Percentiles rank a stretch among this genome's conserved stretches.
These are phyloP conservation scores for Neosilurus hyrtlii DNA, from an alignment of 2,797 vertebrate genomes.

Conservation along the genomic window DNA sequence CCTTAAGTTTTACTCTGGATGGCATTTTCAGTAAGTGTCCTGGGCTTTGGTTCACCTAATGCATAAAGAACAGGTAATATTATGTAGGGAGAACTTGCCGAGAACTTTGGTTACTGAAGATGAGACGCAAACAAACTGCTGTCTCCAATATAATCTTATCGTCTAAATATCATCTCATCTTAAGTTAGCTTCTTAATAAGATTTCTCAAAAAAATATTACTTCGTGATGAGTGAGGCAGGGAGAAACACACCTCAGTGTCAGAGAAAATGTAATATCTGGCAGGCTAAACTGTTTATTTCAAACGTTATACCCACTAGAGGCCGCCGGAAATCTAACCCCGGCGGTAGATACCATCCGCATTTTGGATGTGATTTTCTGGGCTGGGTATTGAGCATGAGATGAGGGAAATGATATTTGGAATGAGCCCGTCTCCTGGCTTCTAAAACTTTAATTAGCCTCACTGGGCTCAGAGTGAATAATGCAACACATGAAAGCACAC, in stretches of 20 bases:
- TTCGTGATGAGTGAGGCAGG: conserved; percentile 47
- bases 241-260: conserved; percentile 43
- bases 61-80: conserved; percentile 28
- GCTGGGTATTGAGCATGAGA: conserved; percentile 52
- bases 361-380: conserved; percentile 52
- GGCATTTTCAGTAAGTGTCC: conserved; percentile 7
- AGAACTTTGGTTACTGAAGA: conserved; percentile 36
- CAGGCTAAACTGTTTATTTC: conserved; percentile 59
- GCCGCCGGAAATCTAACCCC: conserved; percentile 51
- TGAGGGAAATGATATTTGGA: conserved; percentile 57
- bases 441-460: conserved; percentile 61
- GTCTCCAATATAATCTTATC: conserved; percentile 50
- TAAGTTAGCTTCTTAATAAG: conserved; percentile 52
- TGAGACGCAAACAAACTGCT: conserved; percentile 49
- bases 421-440: conserved; percentile 52
- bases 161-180: conserved; percentile 49
- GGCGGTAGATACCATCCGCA: conserved; percentile 49
- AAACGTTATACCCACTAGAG: conserved; percentile 52
- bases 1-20: conserved; percentile 29
- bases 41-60: conserved; percentile 7
- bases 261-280: conserved; percentile 55
- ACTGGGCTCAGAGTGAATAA: conserved; percentile 56
- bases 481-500: conserved; percentile 56
- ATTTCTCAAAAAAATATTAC: conserved; percentile 54
- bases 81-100: background rate